A percentile compares a stretch with the other conserved stretches of the same genome.
Evolutionary conservation across 1,140 invertebrate species (phyloP).

Genomic region (Drosophila burlai): DNA sequence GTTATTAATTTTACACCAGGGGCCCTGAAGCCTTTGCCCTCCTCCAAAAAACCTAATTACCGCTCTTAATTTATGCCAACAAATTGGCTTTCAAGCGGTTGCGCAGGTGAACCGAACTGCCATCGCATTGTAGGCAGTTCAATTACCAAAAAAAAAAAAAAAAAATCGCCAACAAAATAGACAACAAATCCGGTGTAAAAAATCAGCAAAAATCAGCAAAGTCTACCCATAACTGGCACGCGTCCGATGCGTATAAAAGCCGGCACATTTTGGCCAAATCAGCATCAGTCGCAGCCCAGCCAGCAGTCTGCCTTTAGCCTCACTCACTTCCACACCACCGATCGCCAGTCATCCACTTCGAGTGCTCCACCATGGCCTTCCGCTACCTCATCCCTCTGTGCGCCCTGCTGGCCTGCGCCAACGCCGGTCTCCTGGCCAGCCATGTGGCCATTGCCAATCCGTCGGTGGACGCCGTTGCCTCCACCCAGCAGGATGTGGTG

Average conservation of each 20-base stretch:
- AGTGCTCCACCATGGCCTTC: conserved; percentile 71
- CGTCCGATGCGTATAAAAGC: conserved; percentile 77
- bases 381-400: conserved; percentile 84
- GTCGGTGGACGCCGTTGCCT: conserved; percentile 85
- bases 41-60: conserved; percentile 70
- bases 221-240: conserved; percentile 54
- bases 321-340: not conserved
- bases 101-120: conserved; percentile 33
- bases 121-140: conserved; percentile 73
- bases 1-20: conserved; percentile 78
- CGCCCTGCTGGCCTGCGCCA: conserved; percentile 85
- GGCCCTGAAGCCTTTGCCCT: conserved; percentile 21
- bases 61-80: conserved; percentile 64
- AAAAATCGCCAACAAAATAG: conserved; percentile 5
- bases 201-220: not conserved
- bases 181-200: not conserved
- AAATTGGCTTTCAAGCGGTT: conserved; percentile 76
- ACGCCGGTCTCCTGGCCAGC: conserved; percentile 79
- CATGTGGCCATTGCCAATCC: conserved; percentile 78
- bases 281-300: conserved; percentile 70
- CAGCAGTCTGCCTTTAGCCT: conserved; percentile 35
- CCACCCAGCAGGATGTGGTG: conserved; percentile 87
- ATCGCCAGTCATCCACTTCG: conserved; percentile 25
- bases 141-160: conserved; percentile 33
- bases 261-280: conserved; percentile 61